phyloP scores from a whole-genome alignment of 2,113 vertebrate genomes.

The Corythornis madagascariensis region DNA sequence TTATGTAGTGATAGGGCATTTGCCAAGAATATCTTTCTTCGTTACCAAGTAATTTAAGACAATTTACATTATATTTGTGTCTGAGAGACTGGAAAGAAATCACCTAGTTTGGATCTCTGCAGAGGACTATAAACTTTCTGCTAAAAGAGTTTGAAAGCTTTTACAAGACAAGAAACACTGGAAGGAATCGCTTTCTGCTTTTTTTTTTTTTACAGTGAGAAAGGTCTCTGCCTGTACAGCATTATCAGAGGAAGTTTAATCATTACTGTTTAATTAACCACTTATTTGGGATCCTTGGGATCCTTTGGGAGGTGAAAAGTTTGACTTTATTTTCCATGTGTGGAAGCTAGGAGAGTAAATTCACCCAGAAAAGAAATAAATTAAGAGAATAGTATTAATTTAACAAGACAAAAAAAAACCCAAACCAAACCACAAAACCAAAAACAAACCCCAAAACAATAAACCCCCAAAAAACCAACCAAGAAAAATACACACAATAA shows the following conservation, averaged over 20 bases:
- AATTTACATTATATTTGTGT: conserved; percentile 37
- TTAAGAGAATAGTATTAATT: background rate
- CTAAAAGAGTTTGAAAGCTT: conserved; percentile 5
- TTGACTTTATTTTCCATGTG: background rate
- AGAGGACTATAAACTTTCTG: conserved; percentile 31
- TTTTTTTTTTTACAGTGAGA: background rate
- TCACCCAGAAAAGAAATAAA: background rate
- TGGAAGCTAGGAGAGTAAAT: background rate
- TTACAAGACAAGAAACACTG: background rate
- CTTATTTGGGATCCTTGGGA: background rate
- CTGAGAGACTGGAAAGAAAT: conserved; percentile 10
- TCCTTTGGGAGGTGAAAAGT: background rate
- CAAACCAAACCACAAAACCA: background rate
- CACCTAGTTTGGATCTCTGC: conserved; percentile 21
- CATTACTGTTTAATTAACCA: background rate
- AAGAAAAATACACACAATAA: too few species aligned
- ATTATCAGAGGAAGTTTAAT: background rate
- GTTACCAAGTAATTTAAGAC: conserved; percentile 46
- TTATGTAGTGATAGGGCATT: conserved; percentile 32
- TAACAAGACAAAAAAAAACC: background rate
- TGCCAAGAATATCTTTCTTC: conserved; percentile 12
- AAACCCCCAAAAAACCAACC: too few species aligned
- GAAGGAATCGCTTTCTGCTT: background rate
- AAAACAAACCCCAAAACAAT: too few species aligned
- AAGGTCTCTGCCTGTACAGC: background rate